Evolutionary conservation across 1,140 invertebrate genomes (phyloP).

Genomic region (Orussus abietinus): DNA sequence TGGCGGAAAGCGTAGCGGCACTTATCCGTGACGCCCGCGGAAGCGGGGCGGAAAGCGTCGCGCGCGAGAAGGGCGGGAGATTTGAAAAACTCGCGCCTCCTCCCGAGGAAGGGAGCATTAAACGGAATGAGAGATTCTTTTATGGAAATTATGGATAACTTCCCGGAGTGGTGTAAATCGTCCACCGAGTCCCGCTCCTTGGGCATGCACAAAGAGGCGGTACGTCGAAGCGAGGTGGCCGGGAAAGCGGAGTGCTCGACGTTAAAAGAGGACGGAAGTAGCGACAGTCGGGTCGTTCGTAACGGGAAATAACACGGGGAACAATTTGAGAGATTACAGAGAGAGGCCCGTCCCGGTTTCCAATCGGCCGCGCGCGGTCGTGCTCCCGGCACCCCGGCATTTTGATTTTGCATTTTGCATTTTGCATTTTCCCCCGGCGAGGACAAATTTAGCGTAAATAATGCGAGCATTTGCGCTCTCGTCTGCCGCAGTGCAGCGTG

Average conservation of each 20-base stretch:
- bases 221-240: no score
- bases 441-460: constrained; percentile 36
- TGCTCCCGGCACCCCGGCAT: constrained; percentile 12
- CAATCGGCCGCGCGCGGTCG: constrained; percentile 27
- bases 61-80: no score
- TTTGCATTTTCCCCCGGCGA: constrained; percentile 6
- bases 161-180: no score
- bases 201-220: no score
- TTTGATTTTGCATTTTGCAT: constrained; percentile 16
- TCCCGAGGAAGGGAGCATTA: no score
- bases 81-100: no score
- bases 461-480: constrained; percentile 27
- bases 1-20: no score
- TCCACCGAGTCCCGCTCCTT: no score
- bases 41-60: no score
- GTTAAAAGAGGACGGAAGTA: constrained; percentile 1
- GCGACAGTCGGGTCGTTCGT: constrained; percentile 12
- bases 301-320: constrained; percentile 28
- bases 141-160: no score
- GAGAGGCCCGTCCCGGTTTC: constrained; percentile 23
- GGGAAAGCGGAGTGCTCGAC: not conserved
- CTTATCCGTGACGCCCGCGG: no score
- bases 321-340: constrained; percentile 36
- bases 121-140: no score
- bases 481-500: constrained; percentile 23